Evolutionary conservation across 2,888 invertebrate species (phyloP).

Genomic region (Drosophila cyrtoloma): DNA sequence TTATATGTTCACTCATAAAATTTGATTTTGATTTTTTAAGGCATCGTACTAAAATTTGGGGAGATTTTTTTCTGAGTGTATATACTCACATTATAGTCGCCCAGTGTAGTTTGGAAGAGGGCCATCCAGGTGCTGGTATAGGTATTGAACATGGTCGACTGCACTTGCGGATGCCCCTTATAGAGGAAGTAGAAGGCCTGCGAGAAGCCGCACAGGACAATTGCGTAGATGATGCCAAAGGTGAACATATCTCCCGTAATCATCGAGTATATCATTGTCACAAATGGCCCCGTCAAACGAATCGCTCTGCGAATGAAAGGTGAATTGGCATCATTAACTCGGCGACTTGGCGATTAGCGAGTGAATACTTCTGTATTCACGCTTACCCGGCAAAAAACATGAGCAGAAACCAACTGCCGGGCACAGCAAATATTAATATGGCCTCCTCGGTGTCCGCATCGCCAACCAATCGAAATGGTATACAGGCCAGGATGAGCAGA

Average conservation of each 20-base stretch:
- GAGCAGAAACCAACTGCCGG: slow-evolving; percentile 98
- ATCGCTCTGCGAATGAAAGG: slow-evolving; percentile 89
- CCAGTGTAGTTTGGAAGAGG: slow-evolving; percentile 98
- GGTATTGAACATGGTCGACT: slow-evolving; percentile 92
- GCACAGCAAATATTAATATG: slow-evolving; percentile 95
- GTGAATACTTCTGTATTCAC: neutral
- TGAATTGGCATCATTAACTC: neutral
- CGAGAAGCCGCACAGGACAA: slow-evolving; percentile 97
- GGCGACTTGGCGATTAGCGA: too few species aligned
- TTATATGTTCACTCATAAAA: too few species aligned
- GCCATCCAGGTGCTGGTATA: slow-evolving; percentile 98
- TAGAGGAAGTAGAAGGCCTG: slow-evolving; percentile 98
- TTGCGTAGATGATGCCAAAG: slow-evolving; percentile 98
- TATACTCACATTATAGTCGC: slow-evolving; percentile 96
- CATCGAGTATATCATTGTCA: slow-evolving; percentile 99
- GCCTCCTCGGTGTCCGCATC: slow-evolving; percentile 95
- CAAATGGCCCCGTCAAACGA: slow-evolving; percentile 98
- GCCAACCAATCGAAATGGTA: slow-evolving; percentile 92
- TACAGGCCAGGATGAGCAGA: slow-evolving; percentile 94
- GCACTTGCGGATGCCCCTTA: slow-evolving; percentile 94
- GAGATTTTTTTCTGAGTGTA: neutral
- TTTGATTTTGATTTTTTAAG: too few species aligned
- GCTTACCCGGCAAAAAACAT: slow-evolving; percentile 99
- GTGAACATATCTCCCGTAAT: slow-evolving; percentile 99
- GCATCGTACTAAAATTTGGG: neutral